Evolutionary conservation across 2,888 invertebrate genomes (phyloP).

Genomic region (Ferdinandea cuprea): DNA sequence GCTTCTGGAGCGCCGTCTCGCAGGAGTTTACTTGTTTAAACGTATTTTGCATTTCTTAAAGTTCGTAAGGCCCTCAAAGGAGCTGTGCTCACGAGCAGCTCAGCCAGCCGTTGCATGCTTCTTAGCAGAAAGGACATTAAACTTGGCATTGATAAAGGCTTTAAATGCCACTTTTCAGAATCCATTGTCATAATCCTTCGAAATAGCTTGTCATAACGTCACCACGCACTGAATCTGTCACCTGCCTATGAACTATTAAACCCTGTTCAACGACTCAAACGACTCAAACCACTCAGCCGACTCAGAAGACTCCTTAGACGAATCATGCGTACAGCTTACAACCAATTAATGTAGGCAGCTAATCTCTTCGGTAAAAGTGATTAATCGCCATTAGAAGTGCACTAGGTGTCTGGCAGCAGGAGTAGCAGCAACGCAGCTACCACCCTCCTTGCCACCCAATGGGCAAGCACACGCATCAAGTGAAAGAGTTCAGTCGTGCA

Average conservation of each 20-base stretch:
- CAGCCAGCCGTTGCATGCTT: too few relatives aligned
- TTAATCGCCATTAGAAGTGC: conserved; percentile 72
- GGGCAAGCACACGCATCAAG: conserved; percentile 8
- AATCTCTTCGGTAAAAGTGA: conserved; percentile 68
- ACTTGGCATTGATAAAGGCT: too few relatives aligned
- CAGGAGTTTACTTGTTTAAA: too few relatives aligned
- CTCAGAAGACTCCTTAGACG: too few relatives aligned
- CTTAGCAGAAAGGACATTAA: too few relatives aligned
- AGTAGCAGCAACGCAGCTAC: conserved; percentile 15
- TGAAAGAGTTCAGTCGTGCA: conserved; percentile 45
- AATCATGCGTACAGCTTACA: conserved; percentile 59
- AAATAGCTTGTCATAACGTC: background rate
- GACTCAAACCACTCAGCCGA: too few relatives aligned
- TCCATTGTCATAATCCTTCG: too few relatives aligned
- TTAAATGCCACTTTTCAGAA: too few relatives aligned
- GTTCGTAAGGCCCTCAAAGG: too few relatives aligned
- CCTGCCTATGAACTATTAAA: conserved; percentile 14
- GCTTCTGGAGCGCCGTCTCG: too few relatives aligned
- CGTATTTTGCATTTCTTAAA: too few relatives aligned
- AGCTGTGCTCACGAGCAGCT: too few relatives aligned
- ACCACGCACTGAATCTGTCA: conserved; percentile 2
- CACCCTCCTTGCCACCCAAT: conserved; percentile 34
- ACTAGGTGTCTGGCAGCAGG: conserved; percentile 36
- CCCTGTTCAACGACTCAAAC: conserved; percentile 31
- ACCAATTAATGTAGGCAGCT: conserved; percentile 71